phyloP scores from a whole-genome alignment of 2,888 invertebrate species.

The Rhyacophila evoluta region DNA sequence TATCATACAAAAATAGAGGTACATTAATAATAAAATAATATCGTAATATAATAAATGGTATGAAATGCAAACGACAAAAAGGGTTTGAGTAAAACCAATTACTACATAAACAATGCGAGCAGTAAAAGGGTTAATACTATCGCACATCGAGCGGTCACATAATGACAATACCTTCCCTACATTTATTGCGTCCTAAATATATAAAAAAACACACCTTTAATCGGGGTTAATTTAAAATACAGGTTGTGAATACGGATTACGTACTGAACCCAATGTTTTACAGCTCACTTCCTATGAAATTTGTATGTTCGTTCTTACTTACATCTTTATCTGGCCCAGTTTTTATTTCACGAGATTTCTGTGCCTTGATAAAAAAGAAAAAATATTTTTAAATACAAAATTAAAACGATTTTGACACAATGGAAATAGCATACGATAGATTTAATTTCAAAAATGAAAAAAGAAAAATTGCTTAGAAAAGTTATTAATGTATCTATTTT shows the following conservation, averaged over 20 bases:
- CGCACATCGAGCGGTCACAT: background rate
- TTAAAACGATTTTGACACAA: no score
- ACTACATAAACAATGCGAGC: background rate
- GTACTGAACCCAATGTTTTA: background rate
- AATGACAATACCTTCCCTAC: background rate
- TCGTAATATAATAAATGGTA: no score
- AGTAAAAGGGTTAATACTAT: background rate
- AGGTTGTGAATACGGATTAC: background rate
- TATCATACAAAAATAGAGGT: no score
- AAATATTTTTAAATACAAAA: no score
- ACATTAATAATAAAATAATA: no score
- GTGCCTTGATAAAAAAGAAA: background rate
- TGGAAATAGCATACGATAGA: background rate
- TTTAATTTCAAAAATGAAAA: background rate
- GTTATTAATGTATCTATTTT: background rate
- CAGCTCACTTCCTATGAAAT: background rate
- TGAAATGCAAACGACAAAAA: no score
- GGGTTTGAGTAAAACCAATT: no score
- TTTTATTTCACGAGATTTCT: background rate
- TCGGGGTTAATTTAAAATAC: background rate
- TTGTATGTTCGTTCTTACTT: background rate
- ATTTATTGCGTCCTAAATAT: constrained; percentile 7
- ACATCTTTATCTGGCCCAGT: background rate
- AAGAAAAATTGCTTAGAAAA: background rate
- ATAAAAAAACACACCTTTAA: background rate